A percentile compares a stretch with the other conserved stretches of the same genome.
Evolutionary conservation across 2,113 vertebrate species (phyloP).

Genomic region (Heloderma charlesbogerti): DNA sequence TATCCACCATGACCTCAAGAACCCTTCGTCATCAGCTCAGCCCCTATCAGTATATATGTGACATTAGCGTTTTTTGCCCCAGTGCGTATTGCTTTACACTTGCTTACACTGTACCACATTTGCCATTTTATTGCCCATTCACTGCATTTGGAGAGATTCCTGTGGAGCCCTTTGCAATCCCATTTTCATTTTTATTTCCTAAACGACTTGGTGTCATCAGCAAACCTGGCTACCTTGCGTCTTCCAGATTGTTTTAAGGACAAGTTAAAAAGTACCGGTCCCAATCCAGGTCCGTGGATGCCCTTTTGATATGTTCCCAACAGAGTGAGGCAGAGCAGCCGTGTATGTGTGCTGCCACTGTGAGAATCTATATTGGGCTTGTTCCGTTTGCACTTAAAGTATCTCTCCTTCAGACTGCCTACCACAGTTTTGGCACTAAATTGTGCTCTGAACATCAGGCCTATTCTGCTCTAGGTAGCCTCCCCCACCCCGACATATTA

Average conservation of each 20-base stretch:
- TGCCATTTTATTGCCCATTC: neutral
- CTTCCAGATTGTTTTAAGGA: too few species aligned
- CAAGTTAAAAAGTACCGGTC: too few species aligned
- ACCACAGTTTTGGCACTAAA: neutral
- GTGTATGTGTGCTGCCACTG: neutral
- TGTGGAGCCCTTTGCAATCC: neutral
- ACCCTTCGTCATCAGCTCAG: neutral
- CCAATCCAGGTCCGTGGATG: too few species aligned
- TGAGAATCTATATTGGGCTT: too few species aligned
- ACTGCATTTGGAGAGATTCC: neutral
- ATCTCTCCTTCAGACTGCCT: too few species aligned
- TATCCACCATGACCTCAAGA: too few species aligned
- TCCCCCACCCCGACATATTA: neutral
- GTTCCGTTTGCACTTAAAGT: too few species aligned
- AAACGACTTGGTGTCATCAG: too few species aligned
- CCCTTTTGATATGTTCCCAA: neutral
- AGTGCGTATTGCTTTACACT: neutral
- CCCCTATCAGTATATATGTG: neutral
- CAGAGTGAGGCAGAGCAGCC: neutral
- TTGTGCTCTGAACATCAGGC: neutral
- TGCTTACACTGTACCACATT: neutral
- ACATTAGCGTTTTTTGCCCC: neutral
- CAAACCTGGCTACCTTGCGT: neutral
- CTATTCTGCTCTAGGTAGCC: neutral
- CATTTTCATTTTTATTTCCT: too few species aligned